Percentiles rank a stretch among this genome's conserved stretches.
phyloP scores from a whole-genome alignment of 2,888 invertebrate species.

The Apamea monoglypha region DNA sequence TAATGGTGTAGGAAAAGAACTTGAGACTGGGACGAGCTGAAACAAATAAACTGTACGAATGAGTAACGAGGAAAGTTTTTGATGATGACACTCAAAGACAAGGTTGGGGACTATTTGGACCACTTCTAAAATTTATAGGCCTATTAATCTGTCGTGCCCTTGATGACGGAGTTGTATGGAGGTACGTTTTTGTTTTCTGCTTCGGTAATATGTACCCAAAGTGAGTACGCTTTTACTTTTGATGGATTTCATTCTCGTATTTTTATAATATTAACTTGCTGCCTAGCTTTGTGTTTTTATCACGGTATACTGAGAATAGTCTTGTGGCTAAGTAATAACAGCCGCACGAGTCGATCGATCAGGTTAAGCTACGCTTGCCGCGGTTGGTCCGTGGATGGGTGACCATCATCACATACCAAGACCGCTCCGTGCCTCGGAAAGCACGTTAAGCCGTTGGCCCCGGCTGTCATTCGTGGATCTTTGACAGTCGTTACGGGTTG shows the following conservation, averaged over 20 bases:
- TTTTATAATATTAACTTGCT: background rate
- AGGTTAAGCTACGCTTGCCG: too few species aligned
- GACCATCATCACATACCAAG: too few species aligned
- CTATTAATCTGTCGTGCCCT: slow-evolving; percentile 59
- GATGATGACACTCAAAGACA: slow-evolving; percentile 63
- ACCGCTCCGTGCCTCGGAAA: too few species aligned
- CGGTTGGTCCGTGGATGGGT: too few species aligned
- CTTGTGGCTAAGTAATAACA: too few species aligned
- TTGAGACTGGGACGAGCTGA: slow-evolving; percentile 61
- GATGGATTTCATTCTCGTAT: slow-evolving; percentile 15
- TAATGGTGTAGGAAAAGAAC: slow-evolving; percentile 74
- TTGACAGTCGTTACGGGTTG: too few species aligned
- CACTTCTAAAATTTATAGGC: slow-evolving; percentile 63
- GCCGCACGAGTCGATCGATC: too few species aligned
- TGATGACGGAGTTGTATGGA: slow-evolving; percentile 18
- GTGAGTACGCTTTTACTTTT: slow-evolving; percentile 7
- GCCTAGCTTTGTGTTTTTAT: background rate
- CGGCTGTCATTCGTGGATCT: too few species aligned
- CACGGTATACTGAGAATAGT: too few species aligned
- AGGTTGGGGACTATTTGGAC: slow-evolving; percentile 62
- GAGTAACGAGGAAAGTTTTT: slow-evolving; percentile 71
- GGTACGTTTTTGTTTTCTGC: slow-evolving; percentile 1
- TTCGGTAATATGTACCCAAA: slow-evolving; percentile 2
- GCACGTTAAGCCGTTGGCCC: too few species aligned
- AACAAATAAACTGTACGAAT: slow-evolving; percentile 75